Percentiles rank a stretch among this genome's conserved stretches.
Conservation (phyloP, 2,888 invertebrate genomes). For the Phania funesta region DNA sequence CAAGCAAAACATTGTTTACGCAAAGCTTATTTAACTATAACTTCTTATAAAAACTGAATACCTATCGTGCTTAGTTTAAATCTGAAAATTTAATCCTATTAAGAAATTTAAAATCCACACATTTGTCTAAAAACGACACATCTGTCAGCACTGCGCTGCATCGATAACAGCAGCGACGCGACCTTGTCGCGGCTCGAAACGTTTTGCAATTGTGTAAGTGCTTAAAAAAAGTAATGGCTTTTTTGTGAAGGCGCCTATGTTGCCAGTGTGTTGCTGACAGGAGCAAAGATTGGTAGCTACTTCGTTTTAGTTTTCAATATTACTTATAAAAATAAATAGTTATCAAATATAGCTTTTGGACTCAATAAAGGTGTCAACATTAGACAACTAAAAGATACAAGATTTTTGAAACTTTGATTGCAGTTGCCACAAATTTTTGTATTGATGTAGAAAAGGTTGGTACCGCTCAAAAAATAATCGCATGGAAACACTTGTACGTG, state of each 20-base stretch:
- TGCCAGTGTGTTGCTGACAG: slow-evolving; percentile 49
- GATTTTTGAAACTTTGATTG: slow-evolving; percentile 14
- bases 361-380: slow-evolving; percentile 17
- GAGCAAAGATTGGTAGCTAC: slow-evolving; percentile 49
- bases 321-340: slow-evolving; percentile 7
- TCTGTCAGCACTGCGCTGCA: too few relatives aligned
- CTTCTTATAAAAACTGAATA: too few relatives aligned
- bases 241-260: too few relatives aligned
- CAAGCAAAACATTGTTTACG: too few relatives aligned
- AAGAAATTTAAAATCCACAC: too few relatives aligned
- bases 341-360: slow-evolving; percentile 18
- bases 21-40: too few relatives aligned
- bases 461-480: slow-evolving; percentile 39
- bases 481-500: background rate
- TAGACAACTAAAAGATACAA: slow-evolving; percentile 32
- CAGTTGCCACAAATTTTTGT: background rate
- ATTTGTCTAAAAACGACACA: too few relatives aligned
- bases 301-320: slow-evolving; percentile 20
- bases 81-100: too few relatives aligned
- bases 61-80: too few relatives aligned
- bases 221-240: background rate
- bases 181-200: too few relatives aligned
- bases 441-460: slow-evolving; percentile 26
- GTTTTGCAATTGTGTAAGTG: background rate
- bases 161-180: too few relatives aligned